Evolutionary conservation across 2,797 vertebrate species (phyloP).

Genomic region (Leptodactylus fallax): DNA sequence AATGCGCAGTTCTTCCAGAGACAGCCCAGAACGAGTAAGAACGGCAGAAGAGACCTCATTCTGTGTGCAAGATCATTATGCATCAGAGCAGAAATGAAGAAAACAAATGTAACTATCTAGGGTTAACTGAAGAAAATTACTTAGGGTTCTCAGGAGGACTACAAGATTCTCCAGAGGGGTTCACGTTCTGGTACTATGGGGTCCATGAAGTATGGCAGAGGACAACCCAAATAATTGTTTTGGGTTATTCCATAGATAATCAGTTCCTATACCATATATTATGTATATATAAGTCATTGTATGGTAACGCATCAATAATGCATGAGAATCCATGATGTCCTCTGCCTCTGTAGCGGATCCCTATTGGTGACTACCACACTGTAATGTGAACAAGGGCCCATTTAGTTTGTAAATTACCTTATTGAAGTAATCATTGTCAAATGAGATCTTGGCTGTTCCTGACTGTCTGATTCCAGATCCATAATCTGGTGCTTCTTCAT

Average conservation of each 20-base stretch:
- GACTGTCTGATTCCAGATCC: slow-evolving; percentile 97
- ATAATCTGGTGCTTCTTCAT: slow-evolving; percentile 98
- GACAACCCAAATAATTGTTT: background rate
- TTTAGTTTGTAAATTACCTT: slow-evolving; percentile 79
- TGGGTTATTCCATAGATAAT: background rate
- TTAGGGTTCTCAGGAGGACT: background rate
- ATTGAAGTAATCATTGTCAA: slow-evolving; percentile 95
- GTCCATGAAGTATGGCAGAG: too few relatives aligned
- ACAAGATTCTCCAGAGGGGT: background rate
- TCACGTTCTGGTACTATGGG: too few relatives aligned
- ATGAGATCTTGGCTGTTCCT: slow-evolving; percentile 98
- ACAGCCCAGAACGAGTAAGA: slow-evolving; percentile 90
- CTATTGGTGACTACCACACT: background rate
- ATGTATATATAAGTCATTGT: background rate
- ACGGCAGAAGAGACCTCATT: slow-evolving; percentile 85
- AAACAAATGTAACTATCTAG: background rate
- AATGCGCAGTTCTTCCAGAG: slow-evolving; percentile 93
- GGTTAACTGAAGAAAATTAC: background rate
- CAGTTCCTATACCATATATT: background rate
- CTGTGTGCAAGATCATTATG: slow-evolving; percentile 72
- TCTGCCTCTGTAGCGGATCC: background rate
- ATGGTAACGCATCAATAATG: background rate
- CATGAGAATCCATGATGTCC: background rate
- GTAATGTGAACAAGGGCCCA: too few relatives aligned
- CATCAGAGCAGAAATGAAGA: background rate